A percentile compares a stretch with the other conserved stretches of the same genome.
These are phyloP conservation scores for Formica exsecta DNA, from an alignment of 1,140 invertebrate genomes.

Conservation along the genomic window DNA sequence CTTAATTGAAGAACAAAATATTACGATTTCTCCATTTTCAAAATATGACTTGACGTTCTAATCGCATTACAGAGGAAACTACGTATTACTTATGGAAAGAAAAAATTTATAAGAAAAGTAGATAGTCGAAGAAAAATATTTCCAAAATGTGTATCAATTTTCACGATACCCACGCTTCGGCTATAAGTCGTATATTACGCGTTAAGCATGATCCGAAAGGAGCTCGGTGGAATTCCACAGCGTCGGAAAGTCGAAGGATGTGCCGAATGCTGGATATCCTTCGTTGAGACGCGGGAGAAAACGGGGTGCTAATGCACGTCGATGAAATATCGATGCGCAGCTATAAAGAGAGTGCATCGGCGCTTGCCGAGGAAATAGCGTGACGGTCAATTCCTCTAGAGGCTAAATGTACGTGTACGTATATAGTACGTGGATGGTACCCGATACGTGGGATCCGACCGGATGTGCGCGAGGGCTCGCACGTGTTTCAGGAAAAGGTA, in stretches of 20 bases:
- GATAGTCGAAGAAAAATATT: not conserved
- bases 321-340: conserved; percentile 67
- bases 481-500: conserved; percentile 41
- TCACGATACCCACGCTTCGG: not conserved
- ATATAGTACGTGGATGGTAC: conserved; percentile 4
- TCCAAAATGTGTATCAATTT: conserved; percentile 17
- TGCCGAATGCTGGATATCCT: not conserved
- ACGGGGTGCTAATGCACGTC: conserved; percentile 59
- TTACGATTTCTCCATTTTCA: not conserved
- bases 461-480: conserved; percentile 29
- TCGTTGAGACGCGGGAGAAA: conserved; percentile 30
- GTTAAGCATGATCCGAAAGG: conserved; percentile 8
- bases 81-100: not conserved
- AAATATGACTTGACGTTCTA: not conserved
- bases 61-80: not conserved
- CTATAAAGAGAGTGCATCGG: conserved; percentile 65
- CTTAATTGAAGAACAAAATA: not conserved
- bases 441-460: conserved; percentile 35
- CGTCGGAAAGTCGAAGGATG: conserved; percentile 45
- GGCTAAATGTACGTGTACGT: conserved; percentile 19
- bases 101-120: not conserved
- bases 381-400: conserved; percentile 35
- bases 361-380: conserved; percentile 48
- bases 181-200: conserved; percentile 17
- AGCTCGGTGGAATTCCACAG: not conserved